Percentiles rank a stretch among this genome's conserved stretches.
phyloP scores from a whole-genome alignment of 2,888 invertebrate species.

The Carabus problematicus region DNA sequence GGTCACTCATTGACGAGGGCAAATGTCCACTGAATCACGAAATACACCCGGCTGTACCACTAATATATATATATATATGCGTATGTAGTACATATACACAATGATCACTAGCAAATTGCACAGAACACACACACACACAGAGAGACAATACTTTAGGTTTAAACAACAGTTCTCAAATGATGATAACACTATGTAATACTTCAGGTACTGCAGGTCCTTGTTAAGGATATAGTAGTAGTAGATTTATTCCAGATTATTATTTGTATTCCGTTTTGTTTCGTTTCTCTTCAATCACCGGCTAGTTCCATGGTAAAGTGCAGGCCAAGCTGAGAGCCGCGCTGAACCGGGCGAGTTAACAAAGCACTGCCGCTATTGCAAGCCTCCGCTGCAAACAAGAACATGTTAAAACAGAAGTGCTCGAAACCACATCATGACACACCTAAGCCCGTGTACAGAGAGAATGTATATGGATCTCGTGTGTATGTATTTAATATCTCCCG shows the following conservation, averaged over 20 bases:
- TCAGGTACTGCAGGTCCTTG: conserved; percentile 18
- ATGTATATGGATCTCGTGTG: conserved; percentile 13
- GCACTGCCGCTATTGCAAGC: conserved; percentile 20
- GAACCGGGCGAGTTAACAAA: conserved; percentile 40
- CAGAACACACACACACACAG: too few relatives aligned
- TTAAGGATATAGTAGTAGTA: neutral
- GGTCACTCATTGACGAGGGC: conserved; percentile 47
- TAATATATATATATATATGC: too few relatives aligned
- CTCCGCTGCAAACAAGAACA: conserved; percentile 39
- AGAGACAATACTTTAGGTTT: too few relatives aligned
- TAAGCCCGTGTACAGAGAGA: conserved; percentile 11
- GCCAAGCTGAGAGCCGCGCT: conserved; percentile 31
- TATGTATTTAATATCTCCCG: conserved; percentile 33
- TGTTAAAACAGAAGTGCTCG: conserved; percentile 39
- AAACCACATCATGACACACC: conserved; percentile 35
- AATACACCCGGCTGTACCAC: too few relatives aligned
- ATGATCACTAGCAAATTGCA: too few relatives aligned
- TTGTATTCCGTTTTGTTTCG: neutral
- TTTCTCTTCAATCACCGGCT: conserved; percentile 42
- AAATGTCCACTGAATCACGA: neutral
- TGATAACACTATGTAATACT: too few relatives aligned
- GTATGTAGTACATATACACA: too few relatives aligned
- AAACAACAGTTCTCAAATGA: too few relatives aligned
- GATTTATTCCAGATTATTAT: too few relatives aligned
- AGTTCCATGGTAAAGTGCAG: conserved; percentile 42